Percentiles rank a stretch among this genome's conserved stretches.
Conservation (phyloP, 2,888 invertebrate genomes). For the Myathropa florea region DNA sequence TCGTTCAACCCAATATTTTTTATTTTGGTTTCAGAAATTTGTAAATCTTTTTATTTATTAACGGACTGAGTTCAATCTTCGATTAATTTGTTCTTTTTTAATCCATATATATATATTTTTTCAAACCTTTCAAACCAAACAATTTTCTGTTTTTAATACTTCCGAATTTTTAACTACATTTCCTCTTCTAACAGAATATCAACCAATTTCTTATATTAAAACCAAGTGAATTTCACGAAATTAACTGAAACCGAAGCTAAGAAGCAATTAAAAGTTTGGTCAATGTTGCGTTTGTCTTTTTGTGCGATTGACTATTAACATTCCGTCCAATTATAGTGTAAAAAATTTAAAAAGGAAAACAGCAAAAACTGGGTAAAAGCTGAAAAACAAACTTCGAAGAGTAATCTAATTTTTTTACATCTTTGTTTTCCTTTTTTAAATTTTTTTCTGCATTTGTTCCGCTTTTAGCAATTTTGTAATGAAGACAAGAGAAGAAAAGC, state of each 20-base stretch:
- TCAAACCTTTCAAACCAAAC: too few species aligned
- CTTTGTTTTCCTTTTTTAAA: neutral
- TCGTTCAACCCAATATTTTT: too few species aligned
- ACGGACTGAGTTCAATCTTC: too few species aligned
- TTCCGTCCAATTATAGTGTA: constrained; percentile 20
- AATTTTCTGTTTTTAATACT: too few species aligned
- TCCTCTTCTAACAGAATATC: too few species aligned
- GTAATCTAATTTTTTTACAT: neutral
- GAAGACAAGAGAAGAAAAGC: constrained; percentile 33
- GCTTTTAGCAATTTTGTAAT: constrained; percentile 27
- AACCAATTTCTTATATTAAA: too few species aligned
- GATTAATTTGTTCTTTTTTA: too few species aligned
- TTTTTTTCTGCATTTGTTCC: neutral
- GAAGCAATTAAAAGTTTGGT: constrained; percentile 39
- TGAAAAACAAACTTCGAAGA: neutral
- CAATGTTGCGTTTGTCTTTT: constrained; percentile 7
- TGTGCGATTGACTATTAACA: constrained; percentile 18
- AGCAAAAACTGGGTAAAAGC: neutral
- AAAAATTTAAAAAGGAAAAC: neutral
- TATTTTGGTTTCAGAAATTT: too few species aligned
- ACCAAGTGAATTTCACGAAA: too few species aligned
- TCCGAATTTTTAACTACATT: too few species aligned
- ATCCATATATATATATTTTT: too few species aligned
- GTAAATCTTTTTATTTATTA: too few species aligned
- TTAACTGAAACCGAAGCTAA: neutral